These are phyloP conservation scores for Saxidomus purpurata DNA, from an alignment of 1,140 invertebrate species.

Conservation along the genomic window DNA sequence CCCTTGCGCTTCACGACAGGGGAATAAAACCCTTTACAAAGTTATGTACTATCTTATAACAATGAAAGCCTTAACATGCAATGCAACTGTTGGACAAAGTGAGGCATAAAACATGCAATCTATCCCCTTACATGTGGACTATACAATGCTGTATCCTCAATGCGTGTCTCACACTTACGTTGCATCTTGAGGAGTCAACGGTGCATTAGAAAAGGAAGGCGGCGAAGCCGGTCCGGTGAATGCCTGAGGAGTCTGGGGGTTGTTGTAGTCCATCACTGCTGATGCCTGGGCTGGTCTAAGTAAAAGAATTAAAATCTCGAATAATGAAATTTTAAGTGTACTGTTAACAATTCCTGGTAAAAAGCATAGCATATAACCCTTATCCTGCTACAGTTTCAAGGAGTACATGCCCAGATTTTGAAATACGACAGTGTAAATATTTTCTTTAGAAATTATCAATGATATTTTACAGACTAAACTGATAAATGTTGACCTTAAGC, in stretches of 20 bases:
- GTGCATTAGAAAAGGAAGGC: background rate
- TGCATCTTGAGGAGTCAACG: background rate
- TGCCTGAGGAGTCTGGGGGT: conserved; percentile 33
- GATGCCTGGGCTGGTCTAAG: background rate
- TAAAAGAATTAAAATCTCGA: background rate
- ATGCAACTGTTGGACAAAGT: background rate
- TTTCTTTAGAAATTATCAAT: no score
- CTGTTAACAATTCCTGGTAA: background rate
- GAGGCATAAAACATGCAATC: conserved; percentile 21
- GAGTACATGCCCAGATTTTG: no score
- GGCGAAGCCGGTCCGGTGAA: background rate
- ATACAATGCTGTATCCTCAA: conserved; percentile 27
- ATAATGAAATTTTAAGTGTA: background rate
- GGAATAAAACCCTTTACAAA: background rate
- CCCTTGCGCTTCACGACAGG: background rate
- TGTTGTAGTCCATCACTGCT: background rate
- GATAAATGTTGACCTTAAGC: no score
- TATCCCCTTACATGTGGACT: conserved; percentile 40
- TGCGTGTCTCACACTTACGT: conserved; percentile 39
- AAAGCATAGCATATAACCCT: no score
- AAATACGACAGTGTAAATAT: no score
- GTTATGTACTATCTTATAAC: no score
- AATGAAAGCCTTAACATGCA: background rate
- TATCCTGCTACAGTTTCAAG: no score
- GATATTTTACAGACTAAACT: no score